A percentile compares a stretch with the other conserved stretches of the same genome.
Conservation (phyloP, 1,140 invertebrate species). For the Drosophila kohkoa region DNA sequence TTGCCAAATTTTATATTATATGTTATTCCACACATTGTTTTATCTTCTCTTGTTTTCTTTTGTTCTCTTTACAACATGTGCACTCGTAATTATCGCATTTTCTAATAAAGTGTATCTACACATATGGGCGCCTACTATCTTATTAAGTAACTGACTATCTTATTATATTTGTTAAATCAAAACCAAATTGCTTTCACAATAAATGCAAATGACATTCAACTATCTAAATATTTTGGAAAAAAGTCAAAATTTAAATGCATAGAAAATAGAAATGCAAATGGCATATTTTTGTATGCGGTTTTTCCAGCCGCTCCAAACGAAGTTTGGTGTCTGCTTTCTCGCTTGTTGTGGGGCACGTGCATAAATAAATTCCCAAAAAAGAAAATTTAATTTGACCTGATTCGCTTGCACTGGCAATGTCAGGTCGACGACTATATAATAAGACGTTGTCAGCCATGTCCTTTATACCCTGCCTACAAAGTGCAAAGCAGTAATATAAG, state of each 20-base stretch:
- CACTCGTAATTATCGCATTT: no score
- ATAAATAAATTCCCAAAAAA: constrained; percentile 58
- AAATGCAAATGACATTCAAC: constrained; percentile 2
- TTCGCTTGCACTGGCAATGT: constrained; percentile 55
- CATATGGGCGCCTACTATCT: no score
- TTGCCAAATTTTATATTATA: no score
- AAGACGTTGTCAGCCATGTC: constrained; percentile 29
- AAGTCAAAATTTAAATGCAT: no score
- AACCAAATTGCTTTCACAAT: no score
- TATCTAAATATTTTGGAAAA: not conserved
- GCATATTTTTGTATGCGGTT: not conserved
- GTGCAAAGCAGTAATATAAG: not conserved
- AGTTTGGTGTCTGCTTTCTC: not conserved
- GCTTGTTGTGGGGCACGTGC: constrained; percentile 43
- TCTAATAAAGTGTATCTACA: no score
- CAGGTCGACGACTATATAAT: constrained; percentile 11
- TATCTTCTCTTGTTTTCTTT: no score
- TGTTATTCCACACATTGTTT: no score
- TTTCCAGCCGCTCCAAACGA: not conserved
- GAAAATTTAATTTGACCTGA: constrained; percentile 54
- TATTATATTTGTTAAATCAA: no score
- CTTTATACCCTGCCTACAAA: not conserved
- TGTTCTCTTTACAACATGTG: no score
- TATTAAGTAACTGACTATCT: no score
- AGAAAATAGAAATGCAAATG: not conserved